Evolutionary conservation across 2,113 vertebrate genomes (phyloP).

Genomic region (Ammospiza caudacuta): DNA sequence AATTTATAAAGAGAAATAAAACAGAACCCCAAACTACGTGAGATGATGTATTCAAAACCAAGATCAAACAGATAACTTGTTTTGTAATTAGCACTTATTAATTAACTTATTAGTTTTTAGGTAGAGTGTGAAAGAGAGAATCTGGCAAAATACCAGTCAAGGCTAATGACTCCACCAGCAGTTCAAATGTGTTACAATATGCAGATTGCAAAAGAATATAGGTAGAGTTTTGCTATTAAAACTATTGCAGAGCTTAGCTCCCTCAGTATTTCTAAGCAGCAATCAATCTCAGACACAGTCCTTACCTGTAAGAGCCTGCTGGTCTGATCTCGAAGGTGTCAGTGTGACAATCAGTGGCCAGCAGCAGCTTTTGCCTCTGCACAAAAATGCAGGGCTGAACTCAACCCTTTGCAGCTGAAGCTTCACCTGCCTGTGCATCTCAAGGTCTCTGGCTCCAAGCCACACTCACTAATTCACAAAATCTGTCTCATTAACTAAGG

Average conservation of each 20-base stretch:
- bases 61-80: not conserved
- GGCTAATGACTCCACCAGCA: not conserved
- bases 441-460: not conserved
- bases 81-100: not conserved
- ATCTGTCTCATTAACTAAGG: not conserved
- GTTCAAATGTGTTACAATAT: not conserved
- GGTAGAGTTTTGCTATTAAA: not conserved
- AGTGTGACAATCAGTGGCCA: accelerated
- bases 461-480: not conserved
- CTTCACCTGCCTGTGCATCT: not conserved
- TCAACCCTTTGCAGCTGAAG: not conserved
- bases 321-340: not conserved
- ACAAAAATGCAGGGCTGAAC: not conserved
- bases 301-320: accelerated
- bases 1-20: not conserved
- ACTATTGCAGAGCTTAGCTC: not conserved
- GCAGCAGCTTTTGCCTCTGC: not conserved
- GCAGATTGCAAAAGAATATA: not conserved
- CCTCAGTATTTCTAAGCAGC: not conserved
- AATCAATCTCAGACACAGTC: not conserved
- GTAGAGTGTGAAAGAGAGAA: not conserved
- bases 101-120: not conserved
- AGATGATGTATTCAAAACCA: not conserved
- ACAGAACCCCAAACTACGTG: not conserved
- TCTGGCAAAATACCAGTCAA: not conserved